Evolutionary conservation across 2,888 invertebrate species (phyloP).

Genomic region (Macrosoma leucophasiata): DNA sequence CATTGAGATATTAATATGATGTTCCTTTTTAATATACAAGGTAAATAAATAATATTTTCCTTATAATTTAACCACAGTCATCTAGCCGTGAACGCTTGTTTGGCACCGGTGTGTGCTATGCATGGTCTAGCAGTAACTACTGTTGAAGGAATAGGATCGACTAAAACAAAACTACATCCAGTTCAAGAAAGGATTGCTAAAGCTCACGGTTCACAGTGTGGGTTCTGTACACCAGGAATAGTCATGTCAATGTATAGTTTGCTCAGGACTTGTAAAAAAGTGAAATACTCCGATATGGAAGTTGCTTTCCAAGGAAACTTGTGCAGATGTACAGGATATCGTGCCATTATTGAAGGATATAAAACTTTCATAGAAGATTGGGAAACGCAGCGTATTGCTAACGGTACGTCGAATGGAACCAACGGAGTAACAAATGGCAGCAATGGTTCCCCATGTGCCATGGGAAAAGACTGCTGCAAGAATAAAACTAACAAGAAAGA

Average conservation of each 20-base stretch:
- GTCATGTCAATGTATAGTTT: slow-evolving; percentile 94
- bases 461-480: slow-evolving; percentile 81
- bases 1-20: too few species aligned
- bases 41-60: slow-evolving; percentile 6
- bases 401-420: slow-evolving; percentile 29
- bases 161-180: slow-evolving; percentile 83
- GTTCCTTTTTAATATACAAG: too few species aligned
- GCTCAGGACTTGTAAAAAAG: slow-evolving; percentile 71
- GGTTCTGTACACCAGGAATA: slow-evolving; percentile 92
- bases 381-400: slow-evolving; percentile 68
- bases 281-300: slow-evolving; percentile 79
- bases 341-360: slow-evolving; percentile 90
- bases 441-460: slow-evolving; percentile 62
- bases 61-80: slow-evolving; percentile 70
- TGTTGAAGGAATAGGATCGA: slow-evolving; percentile 89
- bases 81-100: slow-evolving; percentile 86
- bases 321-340: slow-evolving; percentile 90
- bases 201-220: slow-evolving; percentile 92
- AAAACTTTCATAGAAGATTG: slow-evolving; percentile 84
- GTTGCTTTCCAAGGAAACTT: slow-evolving; percentile 84
- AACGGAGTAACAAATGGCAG: slow-evolving; percentile 29
- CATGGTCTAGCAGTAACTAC: slow-evolving; percentile 90
- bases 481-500: slow-evolving; percentile 45
- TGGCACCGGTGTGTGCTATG: slow-evolving; percentile 86
- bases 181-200: slow-evolving; percentile 87